Percentiles rank a stretch among this genome's conserved stretches.
phyloP scores from a whole-genome alignment of 2,113 vertebrate species.

The Oenanthe melanoleuca region DNA sequence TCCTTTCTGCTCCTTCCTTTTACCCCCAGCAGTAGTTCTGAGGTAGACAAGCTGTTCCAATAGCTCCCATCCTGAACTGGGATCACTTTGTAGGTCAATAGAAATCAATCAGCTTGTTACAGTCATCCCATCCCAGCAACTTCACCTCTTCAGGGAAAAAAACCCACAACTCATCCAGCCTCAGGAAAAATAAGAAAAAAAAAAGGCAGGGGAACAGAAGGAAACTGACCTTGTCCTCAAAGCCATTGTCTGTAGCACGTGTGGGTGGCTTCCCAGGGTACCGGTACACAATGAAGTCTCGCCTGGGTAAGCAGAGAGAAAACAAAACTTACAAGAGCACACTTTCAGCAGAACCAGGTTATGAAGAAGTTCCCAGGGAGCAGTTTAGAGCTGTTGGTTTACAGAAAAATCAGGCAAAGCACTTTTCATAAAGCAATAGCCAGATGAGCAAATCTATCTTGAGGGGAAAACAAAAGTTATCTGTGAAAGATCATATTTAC shows the following conservation, averaged over 20 bases:
- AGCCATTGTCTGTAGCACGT: slow-evolving; percentile 83
- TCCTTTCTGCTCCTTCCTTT: not conserved
- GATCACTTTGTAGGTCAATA: accelerated
- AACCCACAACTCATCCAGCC: not conserved
- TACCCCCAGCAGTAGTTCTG: not conserved
- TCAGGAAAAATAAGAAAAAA: not conserved
- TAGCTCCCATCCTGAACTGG: not conserved
- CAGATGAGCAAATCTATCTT: not conserved
- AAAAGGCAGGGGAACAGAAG: not conserved
- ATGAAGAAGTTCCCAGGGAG: not conserved
- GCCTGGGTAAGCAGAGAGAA: slow-evolving; percentile 70
- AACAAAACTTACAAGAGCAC: not conserved
- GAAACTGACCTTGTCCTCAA: slow-evolving; percentile 83
- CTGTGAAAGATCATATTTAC: not conserved
- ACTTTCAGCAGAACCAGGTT: not conserved
- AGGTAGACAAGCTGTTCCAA: not conserved
- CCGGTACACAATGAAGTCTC: slow-evolving; percentile 90
- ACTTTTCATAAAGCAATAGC: not conserved
- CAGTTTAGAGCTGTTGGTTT: not conserved
- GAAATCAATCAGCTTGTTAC: not conserved
- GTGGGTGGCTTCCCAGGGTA: slow-evolving; percentile 89
- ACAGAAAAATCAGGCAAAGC: not conserved
- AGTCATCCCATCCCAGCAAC: not conserved
- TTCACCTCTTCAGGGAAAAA: not conserved
- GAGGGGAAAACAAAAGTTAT: not conserved